A percentile compares a stretch with the other conserved stretches of the same genome.
phyloP scores from a whole-genome alignment of 2,113 vertebrate genomes.

The Ibidorhyncha struthersii region DNA sequence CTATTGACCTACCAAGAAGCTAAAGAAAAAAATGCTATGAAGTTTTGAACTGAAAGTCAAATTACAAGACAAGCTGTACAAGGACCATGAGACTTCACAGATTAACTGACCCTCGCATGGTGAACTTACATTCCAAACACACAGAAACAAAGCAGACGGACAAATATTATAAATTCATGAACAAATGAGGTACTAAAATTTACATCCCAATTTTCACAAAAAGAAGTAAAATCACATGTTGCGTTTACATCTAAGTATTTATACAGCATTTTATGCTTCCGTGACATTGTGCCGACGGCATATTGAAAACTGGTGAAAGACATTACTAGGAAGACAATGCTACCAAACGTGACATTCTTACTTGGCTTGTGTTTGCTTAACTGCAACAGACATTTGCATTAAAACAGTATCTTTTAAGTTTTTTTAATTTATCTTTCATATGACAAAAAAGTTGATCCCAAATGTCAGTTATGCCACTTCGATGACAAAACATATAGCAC shows the following conservation, averaged over 20 bases:
- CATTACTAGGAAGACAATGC: not conserved
- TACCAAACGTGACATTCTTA: not conserved
- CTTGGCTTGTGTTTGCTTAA: not conserved
- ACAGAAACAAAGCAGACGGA: not conserved
- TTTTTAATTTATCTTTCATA: not conserved
- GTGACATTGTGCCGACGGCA: not conserved
- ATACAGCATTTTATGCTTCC: not conserved
- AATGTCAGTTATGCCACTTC: not conserved
- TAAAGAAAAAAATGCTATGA: conserved; percentile 15
- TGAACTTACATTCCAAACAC: not conserved
- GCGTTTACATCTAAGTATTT: not conserved
- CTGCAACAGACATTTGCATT: not conserved
- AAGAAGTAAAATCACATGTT: not conserved
- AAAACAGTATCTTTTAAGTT: not conserved
- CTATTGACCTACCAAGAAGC: conserved; percentile 88
- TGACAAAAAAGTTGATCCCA: not conserved
- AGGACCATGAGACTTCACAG: not conserved
- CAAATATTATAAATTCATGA: not conserved
- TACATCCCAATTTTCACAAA: not conserved
- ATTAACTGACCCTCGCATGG: not conserved
- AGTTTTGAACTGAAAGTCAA: not conserved
- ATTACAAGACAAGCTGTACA: not conserved
- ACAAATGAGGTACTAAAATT: not conserved
- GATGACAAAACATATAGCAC: not conserved
- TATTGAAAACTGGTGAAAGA: not conserved